Evolutionary conservation across 2,888 invertebrate genomes (phyloP), one percentile per base, ranked within the genome.

Genomic region (Epistrophella euchroma): DNA sequence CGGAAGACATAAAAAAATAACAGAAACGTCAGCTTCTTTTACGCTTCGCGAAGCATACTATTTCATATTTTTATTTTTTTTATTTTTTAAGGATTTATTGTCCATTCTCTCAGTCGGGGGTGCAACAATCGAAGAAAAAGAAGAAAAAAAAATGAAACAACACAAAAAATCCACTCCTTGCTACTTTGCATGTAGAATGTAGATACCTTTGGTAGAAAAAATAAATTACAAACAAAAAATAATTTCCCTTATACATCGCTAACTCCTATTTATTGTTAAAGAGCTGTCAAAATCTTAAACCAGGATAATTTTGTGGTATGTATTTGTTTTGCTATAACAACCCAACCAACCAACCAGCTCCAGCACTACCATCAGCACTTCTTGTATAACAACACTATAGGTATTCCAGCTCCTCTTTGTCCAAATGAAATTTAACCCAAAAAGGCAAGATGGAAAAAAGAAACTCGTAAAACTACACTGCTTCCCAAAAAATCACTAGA

Each of bases 201-300:
- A n/a, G n/a, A n/a, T n/a, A n/a, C n/a, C n/a, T n/a, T n/a, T 45
- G n/a, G 45, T 9, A 17, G 37, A 50, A 28, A 37, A 32, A 32
- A 25, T 50, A 85, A 84, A 37, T 37, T 58, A 11, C 28, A 64
- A 13, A 43, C 4, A 28, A 15, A 66, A 3, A 71, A 86, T 81
- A 74, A 74, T 86, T 82, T 78, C 82, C 75, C 77, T 71, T 74
- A 71, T 74, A 86, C 66, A 47, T 82, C 71, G 77, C 81, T 86
- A 82, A 82, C 82, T 86, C 82, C 82, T 86, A 86, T 86, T 86
- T 86, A 86, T 82, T 86, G 86, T 86, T 74, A 86, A 86, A 86
- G 77, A 82, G 64, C 86, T 82, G 86, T 82, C 86, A 86, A 75
- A 86, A 82, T 86, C 82, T 77, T 82, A 81, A 82, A 74, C 86